These are phyloP conservation scores for Platysteira castanea DNA, from an alignment of 2,113 vertebrate genomes.

Conservation along the genomic window DNA sequence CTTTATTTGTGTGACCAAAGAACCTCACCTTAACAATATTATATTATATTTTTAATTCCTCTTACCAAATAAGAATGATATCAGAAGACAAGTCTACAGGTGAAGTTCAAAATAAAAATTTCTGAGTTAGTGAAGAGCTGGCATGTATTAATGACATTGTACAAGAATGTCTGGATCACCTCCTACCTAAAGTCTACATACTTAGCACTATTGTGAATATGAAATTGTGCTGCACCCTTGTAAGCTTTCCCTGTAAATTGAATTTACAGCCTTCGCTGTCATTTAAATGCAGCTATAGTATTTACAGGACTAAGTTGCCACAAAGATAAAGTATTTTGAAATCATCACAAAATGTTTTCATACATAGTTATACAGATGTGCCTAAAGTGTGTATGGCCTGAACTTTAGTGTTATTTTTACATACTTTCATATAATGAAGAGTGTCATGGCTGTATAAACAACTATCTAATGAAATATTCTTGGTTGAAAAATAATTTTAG, in stretches of 20 bases:
- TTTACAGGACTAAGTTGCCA: neutral
- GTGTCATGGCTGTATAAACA: neutral
- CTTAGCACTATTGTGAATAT: neutral
- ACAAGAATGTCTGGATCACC: neutral
- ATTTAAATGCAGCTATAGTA: neutral
- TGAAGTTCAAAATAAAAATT: neutral
- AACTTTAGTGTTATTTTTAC: neutral
- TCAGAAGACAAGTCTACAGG: neutral
- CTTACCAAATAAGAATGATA: neutral
- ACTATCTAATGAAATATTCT: neutral
- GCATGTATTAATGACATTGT: neutral
- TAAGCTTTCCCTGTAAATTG: neutral
- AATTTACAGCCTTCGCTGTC: rapidly evolving
- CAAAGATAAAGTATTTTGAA: neutral
- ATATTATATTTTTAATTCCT: neutral
- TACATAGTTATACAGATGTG: neutral
- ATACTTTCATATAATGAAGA: neutral
- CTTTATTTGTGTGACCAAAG: neutral
- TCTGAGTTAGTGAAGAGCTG: neutral
- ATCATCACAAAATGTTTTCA: neutral
- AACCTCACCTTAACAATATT: neutral
- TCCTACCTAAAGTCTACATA: neutral
- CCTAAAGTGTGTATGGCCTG: neutral
- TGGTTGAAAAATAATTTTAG: neutral
- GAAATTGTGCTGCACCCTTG: neutral